Conservation (phyloP, 2,797 vertebrate genomes). For the Eutrigla gurnardus region DNA sequence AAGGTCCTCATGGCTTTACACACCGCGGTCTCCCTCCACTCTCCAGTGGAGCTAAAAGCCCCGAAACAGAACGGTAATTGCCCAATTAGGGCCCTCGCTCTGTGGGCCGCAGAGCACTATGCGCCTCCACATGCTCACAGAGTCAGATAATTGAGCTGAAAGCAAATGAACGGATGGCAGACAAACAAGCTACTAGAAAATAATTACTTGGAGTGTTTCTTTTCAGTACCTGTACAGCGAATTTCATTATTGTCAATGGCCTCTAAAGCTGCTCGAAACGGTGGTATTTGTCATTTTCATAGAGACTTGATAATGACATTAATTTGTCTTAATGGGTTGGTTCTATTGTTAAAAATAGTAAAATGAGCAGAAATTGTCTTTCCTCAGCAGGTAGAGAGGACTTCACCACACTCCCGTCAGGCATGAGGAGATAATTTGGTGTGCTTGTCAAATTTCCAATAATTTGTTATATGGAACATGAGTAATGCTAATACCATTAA, state of each 20-base stretch:
- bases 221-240: conserved; percentile 98
- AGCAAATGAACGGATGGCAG: conserved; percentile 99
- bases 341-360: conserved; percentile 99
- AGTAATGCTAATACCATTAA: conserved; percentile 99
- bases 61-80: conserved; percentile 98
- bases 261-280: conserved; percentile 99
- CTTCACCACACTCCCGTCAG: conserved; percentile 93
- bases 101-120: conserved; percentile 87
- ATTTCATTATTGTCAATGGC: conserved; percentile 99
- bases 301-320: conserved; percentile 99
- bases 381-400: conserved; percentile 98
- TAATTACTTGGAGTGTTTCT: conserved; percentile 99
- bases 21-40: conserved; percentile 91
- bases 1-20: conserved; percentile 85
- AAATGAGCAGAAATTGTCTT: conserved; percentile 99
- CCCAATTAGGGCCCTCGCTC: conserved; percentile 99
- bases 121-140: conserved; percentile 88
- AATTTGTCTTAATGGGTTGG: conserved; percentile 99
- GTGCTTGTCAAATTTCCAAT: conserved; percentile 99
- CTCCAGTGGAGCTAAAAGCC: conserved; percentile 94
- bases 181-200: conserved; percentile 99
- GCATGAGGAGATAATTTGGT: conserved; percentile 99
- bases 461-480: conserved; percentile 99
- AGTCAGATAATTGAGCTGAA: conserved; percentile 99
- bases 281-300: conserved; percentile 99